Evolutionary conservation across 2,888 invertebrate genomes (phyloP).

Genomic region (Miltochrista miniata): DNA sequence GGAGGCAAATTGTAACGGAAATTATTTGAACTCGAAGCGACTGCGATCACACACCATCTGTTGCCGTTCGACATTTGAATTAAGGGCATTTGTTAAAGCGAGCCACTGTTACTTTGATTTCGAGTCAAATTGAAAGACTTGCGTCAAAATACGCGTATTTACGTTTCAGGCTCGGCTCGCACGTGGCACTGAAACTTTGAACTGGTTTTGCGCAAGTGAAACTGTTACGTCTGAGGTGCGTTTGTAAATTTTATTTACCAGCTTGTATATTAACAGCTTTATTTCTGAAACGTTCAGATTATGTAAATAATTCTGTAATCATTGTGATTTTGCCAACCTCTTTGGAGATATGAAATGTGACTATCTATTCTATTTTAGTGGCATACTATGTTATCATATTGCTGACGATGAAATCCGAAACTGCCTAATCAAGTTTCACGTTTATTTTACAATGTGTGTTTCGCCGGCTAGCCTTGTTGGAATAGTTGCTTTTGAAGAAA

Average conservation of each 20-base stretch:
- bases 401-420: no score
- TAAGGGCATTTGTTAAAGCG: conserved; percentile 63
- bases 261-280: conserved; percentile 9
- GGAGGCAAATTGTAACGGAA: conserved; percentile 50
- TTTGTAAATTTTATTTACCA: conserved; percentile 18
- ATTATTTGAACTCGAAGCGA: conserved; percentile 57
- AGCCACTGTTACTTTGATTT: conserved; percentile 57
- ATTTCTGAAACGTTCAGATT: no score
- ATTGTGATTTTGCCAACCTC: no score
- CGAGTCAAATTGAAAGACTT: conserved; percentile 47
- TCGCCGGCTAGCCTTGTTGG: no score
- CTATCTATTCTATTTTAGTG: no score
- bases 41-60: conserved; percentile 62
- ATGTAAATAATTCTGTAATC: no score
- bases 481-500: no score
- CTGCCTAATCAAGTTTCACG: no score
- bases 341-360: no score
- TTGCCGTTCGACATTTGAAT: conserved; percentile 62
- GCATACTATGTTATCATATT: no score
- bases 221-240: conserved; percentile 17
- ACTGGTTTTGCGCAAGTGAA: conserved; percentile 20
- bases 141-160: conserved; percentile 21
- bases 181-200: conserved; percentile 16
- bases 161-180: conserved; percentile 21
- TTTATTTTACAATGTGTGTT: no score